Conservation (phyloP, 2,797 vertebrate species). For the Apogon hyalosoma region DNA sequence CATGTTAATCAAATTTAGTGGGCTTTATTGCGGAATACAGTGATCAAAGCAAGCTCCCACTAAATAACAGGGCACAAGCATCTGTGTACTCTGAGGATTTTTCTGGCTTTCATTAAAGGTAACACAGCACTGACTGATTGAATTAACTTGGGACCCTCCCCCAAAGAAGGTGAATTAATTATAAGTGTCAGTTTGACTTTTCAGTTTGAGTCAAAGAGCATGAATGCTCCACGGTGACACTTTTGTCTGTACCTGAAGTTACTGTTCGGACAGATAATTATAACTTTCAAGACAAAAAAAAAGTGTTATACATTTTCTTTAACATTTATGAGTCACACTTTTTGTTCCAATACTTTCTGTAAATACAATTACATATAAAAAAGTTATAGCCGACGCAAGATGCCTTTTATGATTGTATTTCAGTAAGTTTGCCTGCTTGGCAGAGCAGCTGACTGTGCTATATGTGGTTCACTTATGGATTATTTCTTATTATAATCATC, state of each 20-base stretch:
- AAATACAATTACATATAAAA: not conserved
- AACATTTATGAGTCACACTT: not conserved
- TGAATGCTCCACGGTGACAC: not conserved
- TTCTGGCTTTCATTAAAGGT: conserved; percentile 1
- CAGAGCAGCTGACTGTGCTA: conserved; percentile 7
- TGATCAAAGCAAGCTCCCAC: not conserved
- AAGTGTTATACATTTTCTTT: not conserved
- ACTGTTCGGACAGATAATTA: not conserved
- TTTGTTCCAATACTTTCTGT: not conserved
- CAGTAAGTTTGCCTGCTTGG: not conserved
- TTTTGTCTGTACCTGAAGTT: not conserved
- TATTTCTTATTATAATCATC: conserved; percentile 34
- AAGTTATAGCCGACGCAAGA: not conserved
- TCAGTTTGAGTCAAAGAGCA: not conserved
- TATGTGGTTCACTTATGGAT: conserved; percentile 29
- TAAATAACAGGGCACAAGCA: not conserved
- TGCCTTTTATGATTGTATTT: not conserved
- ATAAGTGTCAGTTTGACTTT: not conserved
- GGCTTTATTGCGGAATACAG: conserved; percentile 12
- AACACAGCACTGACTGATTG: not conserved
- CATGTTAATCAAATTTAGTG: conserved; percentile 36
- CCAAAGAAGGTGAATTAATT: not conserved
- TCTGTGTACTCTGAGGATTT: not conserved
- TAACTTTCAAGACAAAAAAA: not conserved
- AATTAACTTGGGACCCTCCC: not conserved